Evolutionary conservation across 2,113 vertebrate species (phyloP).

Genomic region (Aplodontia rufa): DNA sequence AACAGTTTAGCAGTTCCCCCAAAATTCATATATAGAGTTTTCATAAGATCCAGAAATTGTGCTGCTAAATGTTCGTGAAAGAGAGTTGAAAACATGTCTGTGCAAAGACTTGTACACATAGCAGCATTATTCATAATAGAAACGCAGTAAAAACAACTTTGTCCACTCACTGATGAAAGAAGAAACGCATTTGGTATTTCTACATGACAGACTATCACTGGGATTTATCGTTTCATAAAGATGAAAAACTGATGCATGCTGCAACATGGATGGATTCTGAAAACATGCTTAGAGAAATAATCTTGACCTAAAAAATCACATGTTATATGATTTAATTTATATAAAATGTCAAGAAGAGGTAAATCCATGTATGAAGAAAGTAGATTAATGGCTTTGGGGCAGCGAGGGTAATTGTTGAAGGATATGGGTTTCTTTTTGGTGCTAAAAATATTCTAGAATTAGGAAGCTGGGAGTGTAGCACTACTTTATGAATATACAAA

Average conservation of each 20-base stretch:
- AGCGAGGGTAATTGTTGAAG: not conserved
- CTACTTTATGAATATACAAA: not conserved
- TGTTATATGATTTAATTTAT: not conserved
- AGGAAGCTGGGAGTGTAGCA: not conserved
- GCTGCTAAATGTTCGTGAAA: not conserved
- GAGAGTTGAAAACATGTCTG: not conserved
- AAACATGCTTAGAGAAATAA: not conserved
- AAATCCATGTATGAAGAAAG: not conserved
- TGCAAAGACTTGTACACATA: not conserved
- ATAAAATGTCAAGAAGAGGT: not conserved
- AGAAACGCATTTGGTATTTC: not conserved
- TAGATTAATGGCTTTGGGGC: not conserved
- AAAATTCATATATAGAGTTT: not conserved
- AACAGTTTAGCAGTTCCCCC: not conserved
- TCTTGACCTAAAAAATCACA: not conserved
- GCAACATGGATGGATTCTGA: not conserved
- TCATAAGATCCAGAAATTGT: not conserved
- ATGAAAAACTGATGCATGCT: not conserved
- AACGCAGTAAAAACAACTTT: not conserved
- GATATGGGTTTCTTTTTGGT: not conserved
- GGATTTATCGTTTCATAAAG: not conserved
- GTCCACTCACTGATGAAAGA: not conserved
- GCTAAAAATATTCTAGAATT: constrained; percentile 7
- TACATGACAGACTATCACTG: not conserved
- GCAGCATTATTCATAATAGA: not conserved